Evolutionary conservation across 1,140 invertebrate genomes (phyloP), one percentile per base, ranked within the genome.

Genomic region (Aphelenchoides avenae): DNA sequence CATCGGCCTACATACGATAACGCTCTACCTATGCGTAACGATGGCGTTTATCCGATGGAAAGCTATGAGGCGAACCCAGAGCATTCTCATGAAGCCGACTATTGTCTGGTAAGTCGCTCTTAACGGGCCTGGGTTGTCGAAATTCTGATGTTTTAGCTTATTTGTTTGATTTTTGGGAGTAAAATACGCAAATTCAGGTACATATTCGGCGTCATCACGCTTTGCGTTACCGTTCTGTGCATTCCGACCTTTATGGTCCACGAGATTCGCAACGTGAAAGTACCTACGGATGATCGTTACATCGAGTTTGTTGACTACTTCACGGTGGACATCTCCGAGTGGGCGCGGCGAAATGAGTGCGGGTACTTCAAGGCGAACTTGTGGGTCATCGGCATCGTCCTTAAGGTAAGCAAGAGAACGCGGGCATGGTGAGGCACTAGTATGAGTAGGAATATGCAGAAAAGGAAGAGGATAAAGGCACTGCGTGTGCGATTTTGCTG

Each of bases 41-140:
- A 69, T 69, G 67, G 67, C 67, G 2, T 52, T 69, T 5, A 74
- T 69, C 24, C 57, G 67, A 20, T 69, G 70, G 63, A 58, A 68
- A 22, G 70, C 69, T 33, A 74, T 69, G 67, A 36, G 71, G n/a
- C 52, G 60, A 27, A 66, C 63, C 29, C 47, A 69, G 33, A 57
- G 66, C 49, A 43, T 20, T 9, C 24, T 70, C 13, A 70, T 66
- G 63, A 51, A 73, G 27, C 67, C 67, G 30, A 57, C 52, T 37
- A 46, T 50, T 30, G 52, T 57, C 3, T 64, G 59, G 65, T 71
- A 64, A 33, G 31, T 46, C 15, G 13, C 15, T 11, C 34, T 11
- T 11, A 49, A 49, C 9, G 5, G 30, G 52, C 15, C 60, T 53
- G 5, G 60, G 11, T 7, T 5, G 54, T 5, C 5, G 29, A 26